Conservation (phyloP, 2,797 vertebrate species). For the Rhincodon typus region DNA sequence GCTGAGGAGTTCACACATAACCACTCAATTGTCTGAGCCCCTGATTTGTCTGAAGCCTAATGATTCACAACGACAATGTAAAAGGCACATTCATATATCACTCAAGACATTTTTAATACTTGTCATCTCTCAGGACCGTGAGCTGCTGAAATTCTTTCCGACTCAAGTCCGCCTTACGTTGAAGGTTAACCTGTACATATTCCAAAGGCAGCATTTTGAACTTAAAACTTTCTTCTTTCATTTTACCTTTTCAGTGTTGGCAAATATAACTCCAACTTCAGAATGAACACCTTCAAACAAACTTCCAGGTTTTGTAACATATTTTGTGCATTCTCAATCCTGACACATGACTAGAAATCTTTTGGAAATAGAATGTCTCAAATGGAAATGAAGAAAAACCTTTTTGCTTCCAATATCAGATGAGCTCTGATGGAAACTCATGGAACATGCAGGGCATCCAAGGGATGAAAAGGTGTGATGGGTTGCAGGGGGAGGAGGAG, state of each 20-base stretch:
- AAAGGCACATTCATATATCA: neutral
- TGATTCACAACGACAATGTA: neutral
- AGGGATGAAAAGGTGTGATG: neutral
- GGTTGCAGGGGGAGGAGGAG: neutral
- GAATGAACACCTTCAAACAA: neutral
- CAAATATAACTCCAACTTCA: neutral
- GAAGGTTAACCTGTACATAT: neutral
- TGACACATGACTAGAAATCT: neutral
- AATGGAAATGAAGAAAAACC: neutral
- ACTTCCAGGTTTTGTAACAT: neutral
- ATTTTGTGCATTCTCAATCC: neutral
- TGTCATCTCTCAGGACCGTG: neutral
- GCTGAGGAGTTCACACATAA: neutral
- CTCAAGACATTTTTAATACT: neutral
- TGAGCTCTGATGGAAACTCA: neutral
- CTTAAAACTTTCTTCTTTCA: neutral
- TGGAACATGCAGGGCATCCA: too few species aligned
- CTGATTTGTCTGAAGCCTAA: neutral
- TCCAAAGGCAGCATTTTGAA: conserved; percentile 4
- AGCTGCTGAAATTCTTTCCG: neutral
- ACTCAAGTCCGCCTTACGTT: neutral
- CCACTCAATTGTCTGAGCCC: neutral
- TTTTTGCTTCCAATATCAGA: too few species aligned
- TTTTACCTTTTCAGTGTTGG: neutral
- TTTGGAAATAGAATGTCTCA: neutral